These are phyloP conservation scores for Cyclophora albipunctata DNA, from an alignment of 2,888 invertebrate species.

Conservation along the genomic window DNA sequence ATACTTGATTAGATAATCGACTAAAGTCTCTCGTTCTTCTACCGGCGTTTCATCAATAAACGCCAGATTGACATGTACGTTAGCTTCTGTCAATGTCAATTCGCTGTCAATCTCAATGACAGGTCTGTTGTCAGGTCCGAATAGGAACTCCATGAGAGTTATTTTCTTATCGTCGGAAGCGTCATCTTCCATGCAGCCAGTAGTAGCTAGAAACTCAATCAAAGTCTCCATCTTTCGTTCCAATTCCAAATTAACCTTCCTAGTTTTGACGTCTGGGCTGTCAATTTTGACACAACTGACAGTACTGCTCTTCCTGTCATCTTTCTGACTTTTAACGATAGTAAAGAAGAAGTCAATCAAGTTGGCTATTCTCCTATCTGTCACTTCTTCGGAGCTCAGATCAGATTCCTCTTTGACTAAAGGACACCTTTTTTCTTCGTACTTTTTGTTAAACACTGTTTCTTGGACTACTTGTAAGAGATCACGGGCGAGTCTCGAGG, in stretches of 20 bases:
- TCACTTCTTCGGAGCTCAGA: constrained; percentile 54
- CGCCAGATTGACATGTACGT: constrained; percentile 53
- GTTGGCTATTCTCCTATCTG: constrained; percentile 61
- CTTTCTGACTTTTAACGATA: constrained; percentile 65
- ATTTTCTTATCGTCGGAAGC: constrained; percentile 60
- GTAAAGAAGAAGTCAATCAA: constrained; percentile 70
- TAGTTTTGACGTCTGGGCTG: constrained; percentile 47
- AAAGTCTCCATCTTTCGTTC: constrained; percentile 70
- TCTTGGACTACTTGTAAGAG: constrained; percentile 66
- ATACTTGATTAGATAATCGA: constrained; percentile 64
- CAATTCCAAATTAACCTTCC: constrained; percentile 53
- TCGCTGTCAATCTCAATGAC: constrained; percentile 46
- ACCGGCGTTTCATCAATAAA: constrained; percentile 68
- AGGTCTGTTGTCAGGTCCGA: constrained; percentile 56
- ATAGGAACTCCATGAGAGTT: constrained; percentile 67
- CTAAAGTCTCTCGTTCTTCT: constrained; percentile 56
- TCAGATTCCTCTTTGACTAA: constrained; percentile 65
- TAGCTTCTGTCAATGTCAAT: constrained; percentile 51
- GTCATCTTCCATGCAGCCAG: constrained; percentile 58
- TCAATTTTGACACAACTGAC: constrained; percentile 65
- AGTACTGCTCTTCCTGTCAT: constrained; percentile 58
- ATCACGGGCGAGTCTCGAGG: constrained; percentile 58
- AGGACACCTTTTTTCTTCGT: constrained; percentile 58
- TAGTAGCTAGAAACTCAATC: constrained; percentile 63
- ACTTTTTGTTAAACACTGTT: constrained; percentile 52